A percentile compares a stretch with the other conserved stretches of the same genome.
These are phyloP conservation scores for Drosophila sechellia DNA, from an alignment of 1,140 invertebrate genomes.

Conservation along the genomic window DNA sequence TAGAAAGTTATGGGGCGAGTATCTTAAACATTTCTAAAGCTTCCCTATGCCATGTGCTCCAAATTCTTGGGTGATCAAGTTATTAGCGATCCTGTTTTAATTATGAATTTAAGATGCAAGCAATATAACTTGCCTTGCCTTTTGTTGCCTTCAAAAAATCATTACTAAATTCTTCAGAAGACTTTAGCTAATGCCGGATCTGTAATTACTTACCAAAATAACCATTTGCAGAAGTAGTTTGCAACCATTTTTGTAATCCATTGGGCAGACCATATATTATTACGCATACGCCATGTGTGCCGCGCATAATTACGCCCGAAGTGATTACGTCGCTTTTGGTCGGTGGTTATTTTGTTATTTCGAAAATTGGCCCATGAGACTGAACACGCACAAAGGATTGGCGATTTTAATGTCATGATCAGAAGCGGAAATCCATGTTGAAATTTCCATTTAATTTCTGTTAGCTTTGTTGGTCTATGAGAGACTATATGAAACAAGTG, in stretches of 20 bases:
- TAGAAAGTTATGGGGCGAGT: conserved; percentile 3
- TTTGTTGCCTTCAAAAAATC: background rate
- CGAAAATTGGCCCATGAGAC: conserved; percentile 10
- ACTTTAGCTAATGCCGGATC: background rate
- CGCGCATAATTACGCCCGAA: conserved; percentile 52
- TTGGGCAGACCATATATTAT: conserved; percentile 39
- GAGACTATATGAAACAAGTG: background rate
- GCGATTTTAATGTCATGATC: conserved; percentile 42
- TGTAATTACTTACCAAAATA: background rate
- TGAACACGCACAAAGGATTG: conserved; percentile 38
- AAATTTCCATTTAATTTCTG: conserved; percentile 70
- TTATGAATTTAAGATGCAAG: too few species aligned
- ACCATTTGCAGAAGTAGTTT: background rate
- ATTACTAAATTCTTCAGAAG: background rate
- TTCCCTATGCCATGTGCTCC: background rate
- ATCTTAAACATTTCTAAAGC: background rate
- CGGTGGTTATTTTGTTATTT: conserved; percentile 16
- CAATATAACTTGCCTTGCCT: too few species aligned
- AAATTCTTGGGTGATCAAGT: background rate
- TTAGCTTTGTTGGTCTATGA: background rate
- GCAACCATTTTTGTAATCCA: conserved; percentile 9
- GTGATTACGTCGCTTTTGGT: conserved; percentile 33
- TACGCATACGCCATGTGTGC: conserved; percentile 52
- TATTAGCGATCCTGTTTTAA: too few species aligned
- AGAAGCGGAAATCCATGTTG: conserved; percentile 68